phyloP scores from a whole-genome alignment of 1,140 invertebrate species.

The Heliothis subflexa region DNA sequence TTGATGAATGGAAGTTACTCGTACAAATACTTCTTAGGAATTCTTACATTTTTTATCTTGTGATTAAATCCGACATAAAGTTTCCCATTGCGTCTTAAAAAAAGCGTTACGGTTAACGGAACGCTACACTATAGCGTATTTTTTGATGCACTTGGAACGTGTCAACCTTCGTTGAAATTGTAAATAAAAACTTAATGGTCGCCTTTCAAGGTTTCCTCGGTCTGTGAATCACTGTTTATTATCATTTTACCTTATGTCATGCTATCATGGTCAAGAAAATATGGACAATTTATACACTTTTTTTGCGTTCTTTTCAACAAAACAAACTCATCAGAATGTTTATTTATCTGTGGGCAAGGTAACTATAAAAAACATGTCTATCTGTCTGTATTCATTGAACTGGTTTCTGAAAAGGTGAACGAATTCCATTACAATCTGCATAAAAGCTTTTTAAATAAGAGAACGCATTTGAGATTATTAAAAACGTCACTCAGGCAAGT shows the following conservation, averaged over 20 bases:
- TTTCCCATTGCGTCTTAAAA: slow-evolving; percentile 7
- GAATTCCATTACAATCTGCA: too few relatives aligned
- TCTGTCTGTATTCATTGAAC: too few relatives aligned
- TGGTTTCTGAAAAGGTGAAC: too few relatives aligned
- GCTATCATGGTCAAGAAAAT: not conserved
- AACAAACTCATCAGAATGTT: too few relatives aligned
- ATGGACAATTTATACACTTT: not conserved
- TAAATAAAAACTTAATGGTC: slow-evolving; percentile 37
- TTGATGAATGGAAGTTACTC: not conserved
- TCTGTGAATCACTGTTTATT: slow-evolving; percentile 34
- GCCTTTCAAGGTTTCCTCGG: slow-evolving; percentile 22
- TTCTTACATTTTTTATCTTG: not conserved
- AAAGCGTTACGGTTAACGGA: slow-evolving; percentile 17
- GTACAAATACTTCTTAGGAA: not conserved
- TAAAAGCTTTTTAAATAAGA: too few relatives aligned
- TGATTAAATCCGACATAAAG: not conserved
- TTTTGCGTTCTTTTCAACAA: too few relatives aligned
- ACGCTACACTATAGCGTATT: not conserved
- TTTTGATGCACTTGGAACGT: not conserved
- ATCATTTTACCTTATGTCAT: slow-evolving; percentile 18
- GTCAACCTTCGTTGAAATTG: slow-evolving; percentile 25
- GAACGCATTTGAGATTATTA: too few relatives aligned
- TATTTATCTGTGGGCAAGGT: too few relatives aligned
- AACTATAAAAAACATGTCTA: too few relatives aligned
- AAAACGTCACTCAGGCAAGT: too few relatives aligned